Percentiles rank a stretch among this genome's conserved stretches.
These are phyloP conservation scores for Struthio camelus DNA, from an alignment of 2,113 vertebrate species.

Conservation along the genomic window DNA sequence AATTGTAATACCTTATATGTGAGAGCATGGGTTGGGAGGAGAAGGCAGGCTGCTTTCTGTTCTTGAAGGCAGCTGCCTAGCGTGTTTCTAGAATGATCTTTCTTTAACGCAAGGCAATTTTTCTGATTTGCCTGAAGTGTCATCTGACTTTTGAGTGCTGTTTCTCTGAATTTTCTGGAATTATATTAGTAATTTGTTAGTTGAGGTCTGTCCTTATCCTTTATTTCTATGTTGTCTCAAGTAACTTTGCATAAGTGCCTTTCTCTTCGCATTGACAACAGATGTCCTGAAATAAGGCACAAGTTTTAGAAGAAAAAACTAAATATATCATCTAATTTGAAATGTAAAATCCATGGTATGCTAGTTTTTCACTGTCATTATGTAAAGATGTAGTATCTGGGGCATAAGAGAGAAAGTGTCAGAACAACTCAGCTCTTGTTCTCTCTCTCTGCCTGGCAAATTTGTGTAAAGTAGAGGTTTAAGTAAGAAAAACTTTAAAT, in stretches of 20 bases:
- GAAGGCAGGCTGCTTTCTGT: neutral
- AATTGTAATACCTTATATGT: neutral
- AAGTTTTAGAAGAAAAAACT: neutral
- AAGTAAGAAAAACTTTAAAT: slow-evolving; percentile 41
- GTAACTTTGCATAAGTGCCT: neutral
- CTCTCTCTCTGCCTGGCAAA: neutral
- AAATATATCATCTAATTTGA: neutral
- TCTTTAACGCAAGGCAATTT: neutral
- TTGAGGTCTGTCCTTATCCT: neutral
- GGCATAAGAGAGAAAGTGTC: slow-evolving; percentile 8
- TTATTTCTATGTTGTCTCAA: neutral
- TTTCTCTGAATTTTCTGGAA: neutral
- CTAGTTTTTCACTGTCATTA: neutral
- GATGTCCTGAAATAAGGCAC: neutral
- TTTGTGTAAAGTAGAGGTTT: slow-evolving; percentile 25
- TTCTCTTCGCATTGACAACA: neutral
- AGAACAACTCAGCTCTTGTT: neutral
- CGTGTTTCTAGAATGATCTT: neutral
- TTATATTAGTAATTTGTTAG: neutral
- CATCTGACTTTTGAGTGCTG: neutral
- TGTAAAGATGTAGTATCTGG: slow-evolving; percentile 16
- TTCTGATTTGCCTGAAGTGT: neutral
- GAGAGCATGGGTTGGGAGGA: neutral
- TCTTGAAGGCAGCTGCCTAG: neutral
- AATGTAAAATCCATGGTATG: neutral